A percentile compares a stretch with the other conserved stretches of the same genome.
phyloP scores from a whole-genome alignment of 1,140 invertebrate species.

The Drosophila pallidifrons region DNA sequence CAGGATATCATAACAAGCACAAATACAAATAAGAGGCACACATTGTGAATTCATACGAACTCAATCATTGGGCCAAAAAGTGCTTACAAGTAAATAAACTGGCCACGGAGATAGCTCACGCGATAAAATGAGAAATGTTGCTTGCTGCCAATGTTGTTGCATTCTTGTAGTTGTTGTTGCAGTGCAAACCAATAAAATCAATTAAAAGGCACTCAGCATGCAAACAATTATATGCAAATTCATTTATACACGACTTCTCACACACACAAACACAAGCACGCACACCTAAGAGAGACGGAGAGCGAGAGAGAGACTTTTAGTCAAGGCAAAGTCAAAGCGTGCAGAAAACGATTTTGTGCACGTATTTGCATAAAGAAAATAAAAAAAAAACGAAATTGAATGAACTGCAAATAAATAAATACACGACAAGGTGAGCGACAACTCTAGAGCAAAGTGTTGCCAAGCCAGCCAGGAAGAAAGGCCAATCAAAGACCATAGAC shows the following conservation, averaged over 20 bases:
- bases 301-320: constrained; percentile 10
- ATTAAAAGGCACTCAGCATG: constrained; percentile 82
- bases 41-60: constrained; percentile 71
- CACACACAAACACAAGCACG: constrained; percentile 28
- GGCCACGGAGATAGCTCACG: constrained; percentile 56
- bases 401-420: constrained; percentile 61
- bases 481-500: constrained; percentile 53
- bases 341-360: constrained; percentile 62
- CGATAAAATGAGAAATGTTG: constrained; percentile 40
- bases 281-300: constrained; percentile 9
- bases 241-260: constrained; percentile 67
- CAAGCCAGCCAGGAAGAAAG: constrained; percentile 17
- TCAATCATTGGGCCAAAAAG: constrained; percentile 50
- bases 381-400: constrained; percentile 32
- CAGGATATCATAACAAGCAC: constrained; percentile 11
- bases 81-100: constrained; percentile 71
- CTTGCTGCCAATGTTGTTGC: neutral
- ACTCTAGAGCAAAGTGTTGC: constrained; percentile 47
- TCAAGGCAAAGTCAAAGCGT: constrained; percentile 67
- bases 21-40: constrained; percentile 59
- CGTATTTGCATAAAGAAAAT: constrained; percentile 66
- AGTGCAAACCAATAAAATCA: constrained; percentile 81
- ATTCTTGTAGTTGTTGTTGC: constrained; percentile 35
- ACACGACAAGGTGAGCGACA: constrained; percentile 37
- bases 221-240: constrained; percentile 84